Evolutionary conservation across 1,140 invertebrate species (phyloP).

Genomic region (Diorhabda sublineata): DNA sequence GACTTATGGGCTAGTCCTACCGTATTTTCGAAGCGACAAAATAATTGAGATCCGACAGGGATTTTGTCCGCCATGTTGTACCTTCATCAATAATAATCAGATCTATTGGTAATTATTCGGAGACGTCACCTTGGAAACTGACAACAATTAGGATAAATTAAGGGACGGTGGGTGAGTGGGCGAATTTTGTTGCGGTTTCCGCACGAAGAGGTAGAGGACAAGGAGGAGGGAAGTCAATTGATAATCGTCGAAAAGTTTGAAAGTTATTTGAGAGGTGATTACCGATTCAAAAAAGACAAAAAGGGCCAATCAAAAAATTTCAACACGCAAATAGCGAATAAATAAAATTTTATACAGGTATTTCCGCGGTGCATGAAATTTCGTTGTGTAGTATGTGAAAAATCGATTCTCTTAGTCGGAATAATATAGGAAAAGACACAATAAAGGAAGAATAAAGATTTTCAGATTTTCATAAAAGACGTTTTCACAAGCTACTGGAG

Average conservation of each 20-base stretch:
- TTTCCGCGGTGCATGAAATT: too few relatives aligned
- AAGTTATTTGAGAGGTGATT: not conserved
- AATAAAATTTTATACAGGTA: too few relatives aligned
- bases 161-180: constrained; percentile 19
- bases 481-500: too few relatives aligned
- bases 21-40: not conserved
- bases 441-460: too few relatives aligned
- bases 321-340: too few relatives aligned
- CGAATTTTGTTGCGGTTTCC: constrained; percentile 1
- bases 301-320: too few relatives aligned
- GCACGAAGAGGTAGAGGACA: not conserved
- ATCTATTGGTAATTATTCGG: constrained; percentile 35
- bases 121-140: constrained; percentile 34
- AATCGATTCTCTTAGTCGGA: too few relatives aligned
- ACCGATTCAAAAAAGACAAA: not conserved
- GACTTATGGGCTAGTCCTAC: not conserved
- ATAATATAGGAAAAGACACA: too few relatives aligned
- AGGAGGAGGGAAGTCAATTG: not conserved
- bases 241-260: not conserved
- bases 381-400: too few relatives aligned
- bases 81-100: constrained; percentile 36
- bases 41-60: constrained; percentile 23
- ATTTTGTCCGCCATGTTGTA: constrained; percentile 26
- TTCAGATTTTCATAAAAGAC: too few relatives aligned
- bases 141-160: constrained; percentile 38